Evolutionary conservation across 2,797 vertebrate species (phyloP).

Genomic region (Moxostoma hubbsi): DNA sequence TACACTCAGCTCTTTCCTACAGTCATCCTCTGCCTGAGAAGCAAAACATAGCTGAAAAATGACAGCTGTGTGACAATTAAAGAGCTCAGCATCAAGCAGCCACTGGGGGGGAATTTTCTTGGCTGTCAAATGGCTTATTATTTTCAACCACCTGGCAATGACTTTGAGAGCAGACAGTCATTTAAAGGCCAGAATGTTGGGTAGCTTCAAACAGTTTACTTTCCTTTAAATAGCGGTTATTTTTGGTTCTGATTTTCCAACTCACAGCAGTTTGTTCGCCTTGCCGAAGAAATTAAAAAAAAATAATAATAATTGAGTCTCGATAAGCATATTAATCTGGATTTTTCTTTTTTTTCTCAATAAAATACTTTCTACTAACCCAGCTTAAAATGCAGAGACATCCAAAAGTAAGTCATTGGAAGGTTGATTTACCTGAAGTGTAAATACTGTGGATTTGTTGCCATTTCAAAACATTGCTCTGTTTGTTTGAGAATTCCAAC

Average conservation of each 20-base stretch:
- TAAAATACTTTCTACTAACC: too few relatives aligned
- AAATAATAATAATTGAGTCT: not conserved
- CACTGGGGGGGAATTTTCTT: slow-evolving; percentile 56
- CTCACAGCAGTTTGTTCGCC: not conserved
- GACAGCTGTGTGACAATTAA: slow-evolving; percentile 67
- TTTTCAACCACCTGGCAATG: slow-evolving; percentile 60
- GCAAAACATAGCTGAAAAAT: slow-evolving; percentile 57
- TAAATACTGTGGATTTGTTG: too few relatives aligned
- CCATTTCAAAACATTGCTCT: too few relatives aligned
- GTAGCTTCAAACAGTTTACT: slow-evolving; percentile 51
- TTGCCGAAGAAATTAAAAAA: not conserved
- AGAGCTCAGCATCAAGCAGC: slow-evolving; percentile 52
- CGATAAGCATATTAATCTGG: too few relatives aligned
- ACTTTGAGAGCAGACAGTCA: slow-evolving; percentile 55
- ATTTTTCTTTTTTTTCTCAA: too few relatives aligned
- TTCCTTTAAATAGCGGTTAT: slow-evolving; percentile 39
- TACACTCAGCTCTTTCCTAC: slow-evolving; percentile 52
- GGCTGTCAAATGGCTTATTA: slow-evolving; percentile 61
- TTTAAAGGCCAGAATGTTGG: slow-evolving; percentile 54
- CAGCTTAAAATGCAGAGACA: too few relatives aligned
- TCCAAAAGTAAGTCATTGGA: too few relatives aligned
- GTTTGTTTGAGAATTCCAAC: too few relatives aligned
- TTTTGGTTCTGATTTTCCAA: not conserved
- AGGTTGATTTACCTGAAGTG: too few relatives aligned
- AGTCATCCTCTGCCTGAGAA: slow-evolving; percentile 41